phyloP scores from a whole-genome alignment of 2,888 invertebrate genomes.

The Drosophila yooni region DNA sequence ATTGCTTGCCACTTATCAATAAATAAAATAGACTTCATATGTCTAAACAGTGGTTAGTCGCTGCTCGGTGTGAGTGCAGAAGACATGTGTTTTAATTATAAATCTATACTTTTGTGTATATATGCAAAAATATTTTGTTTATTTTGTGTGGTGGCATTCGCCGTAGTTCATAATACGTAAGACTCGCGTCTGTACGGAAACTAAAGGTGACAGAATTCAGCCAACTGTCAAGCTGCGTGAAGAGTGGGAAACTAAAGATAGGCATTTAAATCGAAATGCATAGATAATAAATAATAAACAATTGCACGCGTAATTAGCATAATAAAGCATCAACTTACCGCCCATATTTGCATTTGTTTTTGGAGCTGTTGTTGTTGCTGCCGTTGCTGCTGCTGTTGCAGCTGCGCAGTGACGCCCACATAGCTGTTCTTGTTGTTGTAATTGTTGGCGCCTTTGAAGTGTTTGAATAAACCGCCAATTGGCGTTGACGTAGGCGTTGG shows the following conservation, averaged over 20 bases:
- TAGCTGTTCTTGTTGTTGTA: constrained; percentile 27
- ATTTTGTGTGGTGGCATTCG: constrained; percentile 45
- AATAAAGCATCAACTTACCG: constrained; percentile 68
- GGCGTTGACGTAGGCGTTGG: constrained; percentile 54
- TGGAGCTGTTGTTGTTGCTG: constrained; percentile 37
- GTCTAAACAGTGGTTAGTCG: constrained; percentile 34
- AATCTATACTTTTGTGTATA: constrained; percentile 12
- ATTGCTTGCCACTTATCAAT: constrained; percentile 13
- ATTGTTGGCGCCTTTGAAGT: constrained; percentile 78
- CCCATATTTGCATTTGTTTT: constrained; percentile 59
- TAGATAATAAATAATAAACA: constrained; percentile 58
- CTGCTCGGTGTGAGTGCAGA: constrained; percentile 12
- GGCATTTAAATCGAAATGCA: constrained; percentile 55
- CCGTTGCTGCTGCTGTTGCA: constrained; percentile 42
- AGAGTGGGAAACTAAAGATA: constrained; percentile 44
- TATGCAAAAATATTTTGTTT: constrained; percentile 24
- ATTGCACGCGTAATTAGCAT: constrained; percentile 70
- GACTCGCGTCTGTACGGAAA: constrained; percentile 20
- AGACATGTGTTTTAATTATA: constrained; percentile 54
- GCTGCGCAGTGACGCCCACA: constrained; percentile 65
- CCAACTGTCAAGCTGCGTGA: constrained; percentile 18
- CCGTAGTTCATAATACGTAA: constrained; percentile 17
- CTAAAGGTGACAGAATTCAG: constrained; percentile 30
- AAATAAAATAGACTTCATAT: constrained; percentile 16
- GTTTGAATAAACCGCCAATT: constrained; percentile 66